Conservation (phyloP, 2,888 invertebrate genomes). For the Tubiluchus corallicola region DNA sequence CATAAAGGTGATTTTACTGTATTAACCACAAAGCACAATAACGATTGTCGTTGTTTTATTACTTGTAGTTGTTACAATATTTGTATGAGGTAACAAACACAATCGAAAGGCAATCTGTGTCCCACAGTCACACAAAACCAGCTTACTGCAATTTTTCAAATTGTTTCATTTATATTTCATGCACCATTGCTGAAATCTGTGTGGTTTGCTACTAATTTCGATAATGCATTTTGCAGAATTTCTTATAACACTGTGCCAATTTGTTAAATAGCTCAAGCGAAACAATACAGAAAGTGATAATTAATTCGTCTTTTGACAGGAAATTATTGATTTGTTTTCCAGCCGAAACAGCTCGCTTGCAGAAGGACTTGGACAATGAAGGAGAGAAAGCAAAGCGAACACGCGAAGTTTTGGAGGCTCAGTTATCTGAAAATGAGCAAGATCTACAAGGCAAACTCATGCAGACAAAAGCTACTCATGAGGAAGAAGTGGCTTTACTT, state of each 20-base stretch:
- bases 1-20: too few relatives aligned
- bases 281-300: background rate
- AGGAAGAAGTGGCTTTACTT: constrained; percentile 31
- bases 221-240: background rate
- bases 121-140: too few relatives aligned
- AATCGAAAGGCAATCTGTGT: too few relatives aligned
- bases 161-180: too few relatives aligned
- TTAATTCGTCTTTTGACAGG: too few relatives aligned
- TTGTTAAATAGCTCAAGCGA: background rate
- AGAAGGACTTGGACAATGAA: constrained; percentile 27
- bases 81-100: too few relatives aligned
- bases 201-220: background rate
- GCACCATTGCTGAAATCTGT: too few relatives aligned
- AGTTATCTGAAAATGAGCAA: constrained; percentile 47
- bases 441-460: constrained; percentile 28
- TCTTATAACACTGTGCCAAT: background rate
- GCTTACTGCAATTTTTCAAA: too few relatives aligned
- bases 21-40: too few relatives aligned
- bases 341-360: constrained; percentile 27
- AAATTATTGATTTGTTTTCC: constrained; percentile 10
- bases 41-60: too few relatives aligned
- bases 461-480: constrained; percentile 30
- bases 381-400: constrained; percentile 25
- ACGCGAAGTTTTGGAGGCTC: constrained; percentile 48
- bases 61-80: too few relatives aligned